Percentiles rank a stretch among this genome's conserved stretches.
Conservation (phyloP, 1,140 invertebrate species). For the Psix sp. region DNA sequence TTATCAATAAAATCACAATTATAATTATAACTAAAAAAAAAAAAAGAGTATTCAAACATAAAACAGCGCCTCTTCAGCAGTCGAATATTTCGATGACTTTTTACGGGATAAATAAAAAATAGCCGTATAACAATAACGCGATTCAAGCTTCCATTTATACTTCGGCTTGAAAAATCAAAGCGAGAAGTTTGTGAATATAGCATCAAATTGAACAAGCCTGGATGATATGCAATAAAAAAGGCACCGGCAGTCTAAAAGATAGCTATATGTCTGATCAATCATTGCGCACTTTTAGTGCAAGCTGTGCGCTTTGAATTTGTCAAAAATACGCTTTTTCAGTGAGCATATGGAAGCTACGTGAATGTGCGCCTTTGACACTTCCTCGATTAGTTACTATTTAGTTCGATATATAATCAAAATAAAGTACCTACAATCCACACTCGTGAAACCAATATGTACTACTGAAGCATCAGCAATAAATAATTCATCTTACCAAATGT, state of each 20-base stretch:
- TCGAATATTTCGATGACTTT: too few relatives aligned
- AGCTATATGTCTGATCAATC: constrained; percentile 15
- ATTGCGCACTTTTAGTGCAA: constrained; percentile 20
- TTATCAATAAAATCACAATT: too few relatives aligned
- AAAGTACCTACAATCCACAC: constrained; percentile 39
- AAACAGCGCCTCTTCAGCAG: too few relatives aligned
- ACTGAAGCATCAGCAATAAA: neutral
- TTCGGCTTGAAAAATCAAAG: too few relatives aligned
- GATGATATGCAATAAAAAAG: too few relatives aligned
- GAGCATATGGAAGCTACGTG: constrained; percentile 15
- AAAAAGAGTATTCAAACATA: too few relatives aligned
- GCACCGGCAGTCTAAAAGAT: too few relatives aligned
- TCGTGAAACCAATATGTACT: constrained; percentile 15
- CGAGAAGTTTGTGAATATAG: neutral
- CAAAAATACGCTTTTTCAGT: constrained; percentile 40
- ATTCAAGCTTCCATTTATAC: too few relatives aligned
- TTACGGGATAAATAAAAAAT: too few relatives aligned
- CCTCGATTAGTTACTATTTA: constrained; percentile 50
- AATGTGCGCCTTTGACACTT: constrained; percentile 45
- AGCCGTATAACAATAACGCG: too few relatives aligned
- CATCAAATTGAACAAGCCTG: too few relatives aligned
- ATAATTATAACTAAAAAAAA: too few relatives aligned
- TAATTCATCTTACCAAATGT: neutral
- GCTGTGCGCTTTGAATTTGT: constrained; percentile 22
- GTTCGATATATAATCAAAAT: constrained; percentile 42